Evolutionary conservation across 2,888 invertebrate genomes (phyloP).

Genomic region (Carterocephalus palaemon): DNA sequence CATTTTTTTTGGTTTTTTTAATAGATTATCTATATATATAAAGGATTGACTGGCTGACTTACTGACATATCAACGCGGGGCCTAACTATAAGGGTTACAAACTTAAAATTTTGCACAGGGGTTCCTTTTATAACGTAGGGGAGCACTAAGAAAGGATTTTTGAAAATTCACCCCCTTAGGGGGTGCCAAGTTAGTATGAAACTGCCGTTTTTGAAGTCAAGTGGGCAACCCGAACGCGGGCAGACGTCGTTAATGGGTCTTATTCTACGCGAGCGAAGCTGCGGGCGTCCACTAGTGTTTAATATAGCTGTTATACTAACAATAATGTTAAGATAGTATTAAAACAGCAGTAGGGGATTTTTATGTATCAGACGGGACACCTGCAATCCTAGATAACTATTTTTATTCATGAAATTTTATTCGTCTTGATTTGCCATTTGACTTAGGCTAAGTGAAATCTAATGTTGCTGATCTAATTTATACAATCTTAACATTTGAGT

Average conservation of each 20-base stretch:
- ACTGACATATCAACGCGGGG: too few relatives aligned
- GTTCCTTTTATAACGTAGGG: too few relatives aligned
- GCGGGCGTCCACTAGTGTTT: not conserved
- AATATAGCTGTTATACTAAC: not conserved
- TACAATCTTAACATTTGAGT: not conserved
- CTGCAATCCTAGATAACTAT: slow-evolving; percentile 36
- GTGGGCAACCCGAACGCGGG: too few relatives aligned
- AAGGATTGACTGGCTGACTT: too few relatives aligned
- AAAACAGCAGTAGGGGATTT: slow-evolving; percentile 28
- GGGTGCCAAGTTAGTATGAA: too few relatives aligned
- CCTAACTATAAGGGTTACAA: not conserved
- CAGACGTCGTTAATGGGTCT: too few relatives aligned
- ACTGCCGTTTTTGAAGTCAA: too few relatives aligned
- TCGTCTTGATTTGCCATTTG: slow-evolving; percentile 18
- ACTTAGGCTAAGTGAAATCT: slow-evolving; percentile 15
- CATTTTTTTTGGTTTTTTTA: not conserved
- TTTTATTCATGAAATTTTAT: slow-evolving; percentile 30
- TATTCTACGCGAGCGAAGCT: too few relatives aligned
- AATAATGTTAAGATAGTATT: not conserved
- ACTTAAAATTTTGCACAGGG: too few relatives aligned
- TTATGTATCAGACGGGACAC: slow-evolving; percentile 29
- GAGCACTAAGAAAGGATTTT: too few relatives aligned
- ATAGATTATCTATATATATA: not conserved
- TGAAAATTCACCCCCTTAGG: too few relatives aligned
- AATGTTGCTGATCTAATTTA: slow-evolving; percentile 22